Evolutionary conservation across 1,140 invertebrate species (phyloP).

Genomic region (Heliconius nattereri): DNA sequence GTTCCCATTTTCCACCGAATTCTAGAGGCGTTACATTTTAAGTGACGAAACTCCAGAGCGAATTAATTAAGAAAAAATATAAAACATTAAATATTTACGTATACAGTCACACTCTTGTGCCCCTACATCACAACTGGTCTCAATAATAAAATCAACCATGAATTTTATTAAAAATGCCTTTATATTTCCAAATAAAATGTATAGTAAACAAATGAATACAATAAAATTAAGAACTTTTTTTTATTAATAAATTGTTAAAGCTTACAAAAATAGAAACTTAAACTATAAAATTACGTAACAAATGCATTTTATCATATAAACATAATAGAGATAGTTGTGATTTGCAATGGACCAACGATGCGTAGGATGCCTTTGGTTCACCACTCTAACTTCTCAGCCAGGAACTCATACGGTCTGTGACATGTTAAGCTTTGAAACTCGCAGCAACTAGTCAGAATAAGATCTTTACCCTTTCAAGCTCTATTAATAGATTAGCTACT

Average conservation of each 20-base stretch:
- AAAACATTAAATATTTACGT: no score
- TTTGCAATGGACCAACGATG: not conserved
- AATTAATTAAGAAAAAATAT: no score
- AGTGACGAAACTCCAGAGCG: no score
- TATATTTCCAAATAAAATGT: no score
- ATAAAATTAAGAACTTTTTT: not conserved
- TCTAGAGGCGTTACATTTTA: no score
- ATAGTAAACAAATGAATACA: no score
- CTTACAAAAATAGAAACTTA: not conserved
- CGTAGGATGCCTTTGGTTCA: not conserved
- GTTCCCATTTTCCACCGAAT: no score
- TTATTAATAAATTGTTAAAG: not conserved
- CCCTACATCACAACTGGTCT: no score
- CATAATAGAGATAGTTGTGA: not conserved
- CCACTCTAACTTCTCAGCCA: constrained; percentile 16
- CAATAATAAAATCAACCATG: not conserved
- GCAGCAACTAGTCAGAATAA: not conserved
- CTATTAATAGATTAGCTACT: not conserved
- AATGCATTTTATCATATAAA: not conserved
- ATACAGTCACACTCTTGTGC: no score
- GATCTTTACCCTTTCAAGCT: constrained; percentile 16
- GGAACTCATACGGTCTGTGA: constrained; percentile 23
- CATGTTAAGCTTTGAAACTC: constrained; percentile 18
- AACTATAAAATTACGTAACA: not conserved
- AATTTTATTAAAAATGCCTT: not conserved